Conservation (phyloP, 1,140 invertebrate genomes). For the Linepithema humile region DNA sequence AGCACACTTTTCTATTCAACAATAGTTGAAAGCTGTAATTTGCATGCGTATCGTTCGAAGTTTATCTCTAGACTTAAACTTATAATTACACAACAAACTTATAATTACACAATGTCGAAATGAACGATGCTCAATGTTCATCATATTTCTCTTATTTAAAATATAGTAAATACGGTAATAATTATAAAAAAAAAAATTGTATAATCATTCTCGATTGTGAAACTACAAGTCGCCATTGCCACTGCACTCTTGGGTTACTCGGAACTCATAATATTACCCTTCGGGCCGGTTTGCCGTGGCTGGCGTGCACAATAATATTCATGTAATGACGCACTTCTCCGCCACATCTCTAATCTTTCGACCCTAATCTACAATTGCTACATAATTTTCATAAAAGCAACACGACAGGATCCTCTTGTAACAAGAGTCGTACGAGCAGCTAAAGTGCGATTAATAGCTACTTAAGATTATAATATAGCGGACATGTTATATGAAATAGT, state of each 20-base stretch:
- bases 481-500: background rate
- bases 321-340: background rate
- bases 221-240: background rate
- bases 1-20: background rate
- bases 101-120: no score
- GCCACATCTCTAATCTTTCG: constrained; percentile 4
- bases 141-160: background rate
- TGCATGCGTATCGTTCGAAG: no score
- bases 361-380: constrained; percentile 12
- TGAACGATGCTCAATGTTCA: background rate
- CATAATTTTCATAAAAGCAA: constrained; percentile 18
- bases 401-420: background rate
- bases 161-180: background rate
- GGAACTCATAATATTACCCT: constrained; percentile 5
- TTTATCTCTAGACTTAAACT: background rate
- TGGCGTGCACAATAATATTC: constrained; percentile 12
- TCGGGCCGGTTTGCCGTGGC: background rate
- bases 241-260: background rate
- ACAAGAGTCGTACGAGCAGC: background rate
- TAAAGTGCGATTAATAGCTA: constrained; percentile 5
- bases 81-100: no score
- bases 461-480: background rate
- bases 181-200: background rate
- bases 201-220: background rate
- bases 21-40: no score